phyloP scores from a whole-genome alignment of 2,888 invertebrate genomes.

The Synergus gifuensis region DNA sequence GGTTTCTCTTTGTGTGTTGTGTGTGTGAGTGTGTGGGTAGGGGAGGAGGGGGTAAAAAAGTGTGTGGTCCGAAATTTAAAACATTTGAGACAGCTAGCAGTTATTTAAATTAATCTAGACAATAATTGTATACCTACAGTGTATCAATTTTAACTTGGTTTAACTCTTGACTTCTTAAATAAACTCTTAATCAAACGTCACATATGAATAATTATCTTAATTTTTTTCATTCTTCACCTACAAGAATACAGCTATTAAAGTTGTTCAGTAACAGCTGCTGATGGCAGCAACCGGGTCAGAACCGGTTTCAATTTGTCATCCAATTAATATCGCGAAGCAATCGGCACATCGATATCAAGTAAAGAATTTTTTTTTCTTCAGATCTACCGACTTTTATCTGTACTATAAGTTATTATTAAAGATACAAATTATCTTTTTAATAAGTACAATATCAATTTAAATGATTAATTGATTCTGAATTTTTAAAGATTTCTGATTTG shows the following conservation, averaged over 20 bases:
- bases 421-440: neutral
- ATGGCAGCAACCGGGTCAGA: constrained; percentile 44
- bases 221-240: neutral
- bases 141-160: neutral
- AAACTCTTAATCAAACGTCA: neutral
- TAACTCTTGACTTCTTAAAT: neutral
- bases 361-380: neutral
- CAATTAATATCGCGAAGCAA: constrained; percentile 58
- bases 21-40: too few species aligned
- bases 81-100: too few species aligned
- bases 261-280: constrained; percentile 3
- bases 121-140: neutral
- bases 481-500: too few species aligned
- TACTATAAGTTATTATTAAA: neutral
- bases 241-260: constrained; percentile 5
- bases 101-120: neutral
- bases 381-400: neutral
- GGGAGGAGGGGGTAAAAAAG: too few species aligned
- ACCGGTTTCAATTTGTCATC: constrained; percentile 62
- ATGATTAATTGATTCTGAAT: neutral
- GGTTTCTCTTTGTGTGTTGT: too few species aligned
- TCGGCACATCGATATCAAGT: constrained; percentile 46
- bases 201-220: constrained; percentile 1
- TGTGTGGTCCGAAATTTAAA: too few species aligned
- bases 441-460: neutral